Base-by-base conservation (phyloP, 2,797 vertebrate genomes). In the Forpus xanthops region DNA sequence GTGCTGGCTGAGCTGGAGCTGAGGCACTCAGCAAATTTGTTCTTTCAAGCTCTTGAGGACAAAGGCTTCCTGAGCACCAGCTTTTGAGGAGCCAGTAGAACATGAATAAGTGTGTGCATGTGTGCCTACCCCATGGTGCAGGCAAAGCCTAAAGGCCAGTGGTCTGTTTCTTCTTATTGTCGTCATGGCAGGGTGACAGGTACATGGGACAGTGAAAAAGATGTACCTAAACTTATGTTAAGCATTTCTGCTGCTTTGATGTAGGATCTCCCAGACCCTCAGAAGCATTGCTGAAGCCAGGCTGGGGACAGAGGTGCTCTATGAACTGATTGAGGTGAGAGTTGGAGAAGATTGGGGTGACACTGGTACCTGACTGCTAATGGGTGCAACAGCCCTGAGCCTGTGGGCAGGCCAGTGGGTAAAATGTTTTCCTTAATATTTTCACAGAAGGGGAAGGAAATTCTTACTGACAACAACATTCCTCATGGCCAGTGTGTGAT, bases 401-500 rank as follows among this genome's bases (percentile, higher is more conserved):
- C 18, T 4, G 2, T 6, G 9, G 62, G 14, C 56, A 65, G 49
- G 30, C 23, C 39, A 30, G 19, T 9, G 13, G 47, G 31, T 87
- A 25, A 94, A 80, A 68, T 4, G 5, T 28, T 79, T 93, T 53
- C 61, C 95, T 73, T 96, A 95, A 66, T 84, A 53, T 18, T 93
- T 81, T 58, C 4, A 7, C 95, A 98, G 98, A 98, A 98, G 55
- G 98, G 98, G 73, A 98, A 98, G 82, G 98, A 98, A 94, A 98
- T 98, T 84, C 98, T 98, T 58, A 99, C 99, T 2, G 98, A 99
- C 73, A 99, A 99, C 97, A 99, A 99, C 81, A 98, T 99, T 96
- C 99, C 99, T 91, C 98, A 99, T 18, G 99, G 99, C 80, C 99
- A 99, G 90, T 99, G 99, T 27, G 99, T 99, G 88, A 99, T 99